Percentiles rank a stretch among this genome's conserved stretches.
Evolutionary conservation across 37 sponge, comb jelly and placozoan genomes (phyloP).

Genomic region (Ianthella basta): DNA sequence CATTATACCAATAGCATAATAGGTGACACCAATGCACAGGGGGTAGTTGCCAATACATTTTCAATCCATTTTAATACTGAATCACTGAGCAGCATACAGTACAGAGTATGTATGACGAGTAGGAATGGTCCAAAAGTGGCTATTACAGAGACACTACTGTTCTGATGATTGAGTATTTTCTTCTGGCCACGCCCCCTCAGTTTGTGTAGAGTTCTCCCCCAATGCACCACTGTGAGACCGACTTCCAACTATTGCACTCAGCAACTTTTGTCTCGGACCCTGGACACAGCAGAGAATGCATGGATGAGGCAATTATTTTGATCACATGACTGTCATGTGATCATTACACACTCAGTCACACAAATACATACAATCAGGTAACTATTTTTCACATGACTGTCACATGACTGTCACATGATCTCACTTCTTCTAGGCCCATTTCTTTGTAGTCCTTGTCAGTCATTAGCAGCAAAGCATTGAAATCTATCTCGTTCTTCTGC

Average conservation of each 20-base stretch:
- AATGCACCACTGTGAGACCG: background rate
- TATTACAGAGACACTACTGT: background rate
- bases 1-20: no score
- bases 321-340: background rate
- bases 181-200: slow-evolving; percentile 25
- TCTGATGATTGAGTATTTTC: slow-evolving; percentile 15
- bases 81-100: no score
- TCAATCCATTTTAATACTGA: no score
- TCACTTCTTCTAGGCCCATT: slow-evolving; percentile 79
- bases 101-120: background rate
- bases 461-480: slow-evolving; percentile 84
- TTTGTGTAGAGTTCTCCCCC: slow-evolving; percentile 8
- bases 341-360: background rate
- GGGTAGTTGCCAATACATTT: no score
- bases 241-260: slow-evolving; percentile 32
- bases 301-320: background rate
- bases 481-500: slow-evolving; percentile 88
- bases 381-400: background rate
- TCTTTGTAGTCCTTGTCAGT: slow-evolving; percentile 85
- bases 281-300: background rate
- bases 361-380: background rate
- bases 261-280: slow-evolving; percentile 43
- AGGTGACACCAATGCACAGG: no score
- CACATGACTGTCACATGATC: background rate
- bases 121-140: no score